Base-by-base conservation (phyloP, 2,113 vertebrate genomes). In the Aegotheles bennettii region DNA sequence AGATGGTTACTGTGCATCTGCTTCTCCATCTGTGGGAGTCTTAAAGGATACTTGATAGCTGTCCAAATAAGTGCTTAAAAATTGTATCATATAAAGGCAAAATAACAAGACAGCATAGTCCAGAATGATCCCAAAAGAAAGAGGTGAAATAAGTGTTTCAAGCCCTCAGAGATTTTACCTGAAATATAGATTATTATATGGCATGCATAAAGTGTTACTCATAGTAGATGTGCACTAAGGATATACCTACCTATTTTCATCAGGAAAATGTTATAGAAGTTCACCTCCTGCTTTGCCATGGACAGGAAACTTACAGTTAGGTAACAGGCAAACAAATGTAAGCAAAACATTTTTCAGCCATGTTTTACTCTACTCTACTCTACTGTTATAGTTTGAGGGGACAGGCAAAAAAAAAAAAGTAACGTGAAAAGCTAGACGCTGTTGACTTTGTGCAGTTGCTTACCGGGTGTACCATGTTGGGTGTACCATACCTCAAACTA, bases 371-470 rank as follows among this genome's bases (percentile, higher is more conserved):
- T 51, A n/a, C 17, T 54, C 29, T 31, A 33, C 18, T 56, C 31
- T n/a, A n/a, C n/a, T n/a, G n/a, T n/a, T n/a, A n/a, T n/a, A n/a
- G n/a, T n/a, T n/a, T n/a, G n/a, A n/a, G n/a, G n/a, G n/a, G n/a
- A n/a, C n/a, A n/a, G n/a, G n/a, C n/a, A 75, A 67, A 88, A 82
- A 48, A 56, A 64, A 88, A 94, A 91, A 76, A 79, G 23, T 67
- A 92, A 94, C 89, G 93, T 67, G 82, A 86, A 93, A 95, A 94
- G 45, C 54, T 87, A 94, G 59, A 92, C 7, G 4, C 90, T 88
- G 65, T 92, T 93, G 94, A 95, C 87, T 93, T 93, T 63, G 89
- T 87, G 79, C 94, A 97, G 93, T 78, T 96, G 94, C 96, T 97
- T 96, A 91, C 93, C 85, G 5, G 63, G 60, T 92, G 61, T 60